Evolutionary conservation across 2,888 invertebrate species (phyloP), one percentile per base, ranked within the genome.

Genomic region (Lochmaea crataegi): DNA sequence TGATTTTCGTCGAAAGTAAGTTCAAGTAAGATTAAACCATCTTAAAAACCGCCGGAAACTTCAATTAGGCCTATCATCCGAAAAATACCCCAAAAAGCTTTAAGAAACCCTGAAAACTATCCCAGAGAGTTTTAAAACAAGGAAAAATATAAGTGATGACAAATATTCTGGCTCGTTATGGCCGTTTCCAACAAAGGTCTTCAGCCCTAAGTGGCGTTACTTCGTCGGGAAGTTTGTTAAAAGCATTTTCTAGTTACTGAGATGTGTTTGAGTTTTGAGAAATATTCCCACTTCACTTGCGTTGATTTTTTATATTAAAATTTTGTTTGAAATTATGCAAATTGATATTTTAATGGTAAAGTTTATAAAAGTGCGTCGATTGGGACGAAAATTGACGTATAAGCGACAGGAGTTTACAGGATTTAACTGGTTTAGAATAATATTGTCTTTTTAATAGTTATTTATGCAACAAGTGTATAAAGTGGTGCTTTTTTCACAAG

Each of bases 231-330:
- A 80, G 82, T 63, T 80, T 81, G 83, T 83, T 84, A 85, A 85
- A 84, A 85, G 85, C 84, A 83, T 85, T 85, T 84, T 79, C 84
- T 83, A 82, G 85, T 84, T 82, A 80, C 77, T 78, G 78, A 80
- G 79, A 80, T 77, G 79, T 76, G 76, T 68, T 64, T 61, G 73
- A 75, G 73, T 45, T 77, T 76, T 72, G 56, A 65, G 69, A 75
- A 74, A 75, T 71, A 68, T 69, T 65, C 57, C 64, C 32, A 58
- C 61, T 68, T 60, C 45, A 26, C 61, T 68, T 32, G 4, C n/a
- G 9, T 45, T 26, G 38, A 60, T 16, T 61, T 41, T 61, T 41
- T 41, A 6, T 12, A 7, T 18, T n/a, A 16, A 41, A 63, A 63
- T 63, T 63, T 16, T 4, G n/a, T 63, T 41, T 16, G 16, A 16